Evolutionary conservation across 2,888 invertebrate species (phyloP), one percentile per base, ranked within the genome.

Genomic region (Ditula angustiorana): DNA sequence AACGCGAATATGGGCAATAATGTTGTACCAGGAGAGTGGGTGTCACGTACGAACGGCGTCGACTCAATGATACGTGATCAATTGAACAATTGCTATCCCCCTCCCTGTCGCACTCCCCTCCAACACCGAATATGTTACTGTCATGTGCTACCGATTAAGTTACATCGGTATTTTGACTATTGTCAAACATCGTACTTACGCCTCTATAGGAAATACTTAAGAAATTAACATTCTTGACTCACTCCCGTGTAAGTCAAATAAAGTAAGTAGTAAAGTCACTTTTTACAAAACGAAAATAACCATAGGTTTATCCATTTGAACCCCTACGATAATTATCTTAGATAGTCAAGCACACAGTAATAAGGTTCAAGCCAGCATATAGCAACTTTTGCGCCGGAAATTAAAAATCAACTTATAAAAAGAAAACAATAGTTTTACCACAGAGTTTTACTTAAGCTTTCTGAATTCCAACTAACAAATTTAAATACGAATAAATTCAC

Each of bases 61-160:
- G 70, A 67, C 63, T 56, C 71, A 68, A 74, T 71, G 71, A 77
- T 78, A 80, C 77, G 75, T 81, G 82, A 83, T 81, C 83, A 83
- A 85, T 82, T 83, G 79, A 75, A 80, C 80, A 79, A 82, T 83
- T 81, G 79, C 71, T 71, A 76, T 70, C 71, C 69, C 71, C 61
- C 69, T 68, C 68, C 66, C 67, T 59, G 57, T 66, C 62, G 26
- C 59, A 28, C 49, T 50, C 58, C 50, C 50, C 13, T 11, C 52
- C 24, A 11, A 23, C 26, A 28, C 37, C 23, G 58, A 58, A 53
- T 53, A 64, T 53, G 58, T 21, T 35, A 13, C 28, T 35, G 44
- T 30, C 62, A 58, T 47, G 33, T 33, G 52, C 57, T 49, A 24
- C 44, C 59, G 53, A 30, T 66, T 61, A 62, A 46, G 57, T 19